phyloP scores from a whole-genome alignment of 2,888 invertebrate genomes.

The Rhaphigaster nebulosa region DNA sequence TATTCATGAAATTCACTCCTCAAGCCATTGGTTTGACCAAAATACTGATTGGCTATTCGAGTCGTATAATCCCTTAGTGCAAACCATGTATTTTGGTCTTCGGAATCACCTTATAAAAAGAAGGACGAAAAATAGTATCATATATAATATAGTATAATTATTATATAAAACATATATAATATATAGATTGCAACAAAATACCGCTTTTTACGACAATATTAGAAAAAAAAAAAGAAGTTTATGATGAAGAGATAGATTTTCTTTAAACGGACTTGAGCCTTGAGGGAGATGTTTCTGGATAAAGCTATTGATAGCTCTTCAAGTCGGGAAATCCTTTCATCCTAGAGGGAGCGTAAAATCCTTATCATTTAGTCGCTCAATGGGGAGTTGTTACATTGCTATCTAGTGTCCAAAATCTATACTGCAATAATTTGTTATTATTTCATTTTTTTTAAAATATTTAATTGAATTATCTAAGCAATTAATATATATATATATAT shows the following conservation, averaged over 20 bases:
- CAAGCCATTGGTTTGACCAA: too few relatives aligned
- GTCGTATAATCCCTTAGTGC: too few relatives aligned
- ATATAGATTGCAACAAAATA: neutral
- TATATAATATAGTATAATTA: neutral
- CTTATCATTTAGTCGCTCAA: neutral
- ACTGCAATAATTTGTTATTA: too few relatives aligned
- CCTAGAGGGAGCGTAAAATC: neutral
- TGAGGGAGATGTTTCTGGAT: neutral
- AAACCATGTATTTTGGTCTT: too few relatives aligned
- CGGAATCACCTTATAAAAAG: too few relatives aligned
- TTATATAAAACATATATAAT: neutral
- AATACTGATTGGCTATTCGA: neutral
- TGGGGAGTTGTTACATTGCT: too few relatives aligned
- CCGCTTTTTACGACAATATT: neutral
- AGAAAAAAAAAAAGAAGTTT: neutral
- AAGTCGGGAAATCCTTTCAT: neutral
- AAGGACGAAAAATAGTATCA: too few relatives aligned
- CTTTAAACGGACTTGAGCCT: neutral
- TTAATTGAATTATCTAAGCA: too few relatives aligned
- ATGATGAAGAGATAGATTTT: neutral
- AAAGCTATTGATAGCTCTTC: neutral
- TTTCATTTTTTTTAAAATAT: too few relatives aligned
- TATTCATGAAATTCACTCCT: neutral
- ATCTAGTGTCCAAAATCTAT: too few relatives aligned
- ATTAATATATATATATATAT: too few relatives aligned